Evolutionary conservation across 2,888 invertebrate genomes (phyloP).

Genomic region (Drosophila infuscata): DNA sequence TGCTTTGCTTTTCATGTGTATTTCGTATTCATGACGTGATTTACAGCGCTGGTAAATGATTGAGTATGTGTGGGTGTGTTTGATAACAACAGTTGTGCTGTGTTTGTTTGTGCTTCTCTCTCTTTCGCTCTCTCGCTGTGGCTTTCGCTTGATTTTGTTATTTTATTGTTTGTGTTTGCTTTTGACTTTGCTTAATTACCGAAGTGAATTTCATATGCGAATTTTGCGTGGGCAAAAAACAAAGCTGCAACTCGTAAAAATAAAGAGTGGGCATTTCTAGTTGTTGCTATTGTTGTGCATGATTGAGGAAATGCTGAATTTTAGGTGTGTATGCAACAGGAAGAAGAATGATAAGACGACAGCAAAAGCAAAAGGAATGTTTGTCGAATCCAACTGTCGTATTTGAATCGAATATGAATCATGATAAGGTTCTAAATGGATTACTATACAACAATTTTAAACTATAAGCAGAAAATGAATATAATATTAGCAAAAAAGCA

Average conservation of each 20-base stretch:
- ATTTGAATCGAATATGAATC: not conserved
- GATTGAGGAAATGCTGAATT: slow-evolving; percentile 44
- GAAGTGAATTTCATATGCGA: slow-evolving; percentile 33
- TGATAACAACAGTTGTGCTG: slow-evolving; percentile 53
- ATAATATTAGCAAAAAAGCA: no score
- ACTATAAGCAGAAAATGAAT: not conserved
- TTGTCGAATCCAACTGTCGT: not conserved
- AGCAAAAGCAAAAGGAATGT: slow-evolving; percentile 21
- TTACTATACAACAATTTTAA: not conserved
- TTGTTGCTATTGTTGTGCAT: slow-evolving; percentile 10
- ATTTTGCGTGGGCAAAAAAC: slow-evolving; percentile 39
- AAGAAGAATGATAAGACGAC: slow-evolving; percentile 8
- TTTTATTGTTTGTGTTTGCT: slow-evolving; percentile 52
- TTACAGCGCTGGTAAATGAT: slow-evolving; percentile 26
- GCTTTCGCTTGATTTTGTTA: slow-evolving; percentile 32
- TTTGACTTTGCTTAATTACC: slow-evolving; percentile 56
- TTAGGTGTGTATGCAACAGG: slow-evolving; percentile 5
- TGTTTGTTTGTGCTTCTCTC: slow-evolving; percentile 18
- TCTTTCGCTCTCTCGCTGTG: slow-evolving; percentile 5
- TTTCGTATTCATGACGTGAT: slow-evolving; percentile 69
- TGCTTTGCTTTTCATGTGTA: slow-evolving; percentile 23
- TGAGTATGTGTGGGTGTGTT: slow-evolving; percentile 26
- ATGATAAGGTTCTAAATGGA: not conserved
- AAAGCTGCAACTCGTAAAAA: slow-evolving; percentile 19
- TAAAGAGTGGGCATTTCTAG: slow-evolving; percentile 29